These are phyloP conservation scores for Pyralis farinalis DNA, from an alignment of 2,888 invertebrate genomes.

Conservation along the genomic window DNA sequence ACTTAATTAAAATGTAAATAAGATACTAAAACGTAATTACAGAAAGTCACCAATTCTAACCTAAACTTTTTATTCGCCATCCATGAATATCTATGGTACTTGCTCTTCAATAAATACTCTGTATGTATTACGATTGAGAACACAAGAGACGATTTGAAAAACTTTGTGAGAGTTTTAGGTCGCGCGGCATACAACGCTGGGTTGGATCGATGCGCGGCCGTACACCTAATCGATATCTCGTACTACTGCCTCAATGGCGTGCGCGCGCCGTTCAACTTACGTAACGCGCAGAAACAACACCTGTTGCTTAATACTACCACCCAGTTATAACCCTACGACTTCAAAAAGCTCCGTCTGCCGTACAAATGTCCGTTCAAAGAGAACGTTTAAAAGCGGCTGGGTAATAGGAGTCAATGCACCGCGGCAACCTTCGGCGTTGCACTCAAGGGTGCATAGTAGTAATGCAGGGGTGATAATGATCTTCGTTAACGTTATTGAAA, in stretches of 20 bases:
- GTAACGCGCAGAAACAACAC: slow-evolving; percentile 70
- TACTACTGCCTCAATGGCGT: slow-evolving; percentile 70
- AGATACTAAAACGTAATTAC: too few relatives aligned
- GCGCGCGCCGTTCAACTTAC: slow-evolving; percentile 72
- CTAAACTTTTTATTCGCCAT: too few relatives aligned
- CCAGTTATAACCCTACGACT: slow-evolving; percentile 57
- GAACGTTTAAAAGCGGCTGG: slow-evolving; percentile 42
- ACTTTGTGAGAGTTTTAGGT: slow-evolving; percentile 1
- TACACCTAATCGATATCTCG: slow-evolving; percentile 70
- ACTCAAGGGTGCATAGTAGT: slow-evolving; percentile 78
- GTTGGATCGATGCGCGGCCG: slow-evolving; percentile 58
- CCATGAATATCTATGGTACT: too few relatives aligned
- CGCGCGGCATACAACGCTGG: slow-evolving; percentile 37
- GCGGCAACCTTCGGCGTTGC: slow-evolving; percentile 72
- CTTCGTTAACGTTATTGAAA: slow-evolving; percentile 61
- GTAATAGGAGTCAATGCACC: slow-evolving; percentile 69
- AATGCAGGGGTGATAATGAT: slow-evolving; percentile 64
- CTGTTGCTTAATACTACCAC: slow-evolving; percentile 73
- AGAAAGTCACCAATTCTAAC: too few relatives aligned
- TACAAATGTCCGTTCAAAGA: slow-evolving; percentile 18
- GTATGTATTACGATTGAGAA: slow-evolving; percentile 26
- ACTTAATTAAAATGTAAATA: too few relatives aligned
- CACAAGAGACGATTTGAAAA: slow-evolving; percentile 12
- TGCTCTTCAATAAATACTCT: slow-evolving; percentile 8
- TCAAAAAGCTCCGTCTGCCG: slow-evolving; percentile 33